Percentiles rank a stretch among this genome's conserved stretches.
Evolutionary conservation across 35 echinoderm and acorn worm genomes (phyloP).

Genomic region (Eucidaris tribuloides): DNA sequence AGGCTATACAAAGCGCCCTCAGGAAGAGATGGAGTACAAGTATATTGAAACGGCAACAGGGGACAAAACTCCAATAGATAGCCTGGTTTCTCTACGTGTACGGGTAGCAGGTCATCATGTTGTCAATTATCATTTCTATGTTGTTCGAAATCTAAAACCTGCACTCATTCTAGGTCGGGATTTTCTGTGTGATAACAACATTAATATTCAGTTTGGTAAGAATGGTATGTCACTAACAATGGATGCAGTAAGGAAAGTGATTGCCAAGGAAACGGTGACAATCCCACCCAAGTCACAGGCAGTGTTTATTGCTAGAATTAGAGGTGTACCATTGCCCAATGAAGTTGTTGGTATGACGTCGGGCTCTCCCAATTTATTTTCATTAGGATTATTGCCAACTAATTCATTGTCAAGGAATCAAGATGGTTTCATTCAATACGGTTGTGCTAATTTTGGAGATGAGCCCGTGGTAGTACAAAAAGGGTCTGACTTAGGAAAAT

Average conservation of each 20-base stretch:
- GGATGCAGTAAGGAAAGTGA: neutral
- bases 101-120: neutral
- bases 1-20: neutral
- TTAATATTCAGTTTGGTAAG: neutral
- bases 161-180: neutral
- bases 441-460: conserved; percentile 22
- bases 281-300: conserved; percentile 3
- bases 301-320: conserved; percentile 18
- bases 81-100: neutral
- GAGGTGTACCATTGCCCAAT: conserved; percentile 2
- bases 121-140: neutral
- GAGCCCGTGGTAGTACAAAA: neutral
- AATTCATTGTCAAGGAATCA: conserved; percentile 26
- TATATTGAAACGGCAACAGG: neutral
- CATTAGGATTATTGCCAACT: conserved; percentile 15
- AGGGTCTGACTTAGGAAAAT: neutral
- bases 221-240: neutral
- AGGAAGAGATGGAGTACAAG: neutral
- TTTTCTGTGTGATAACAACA: neutral
- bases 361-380: conserved; percentile 33
- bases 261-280: neutral
- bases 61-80: neutral
- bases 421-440: conserved; percentile 4
- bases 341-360: conserved; percentile 27
- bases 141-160: neutral